These are phyloP conservation scores for Etheostoma cragini DNA, from an alignment of 2,113 vertebrate genomes.

Conservation along the genomic window DNA sequence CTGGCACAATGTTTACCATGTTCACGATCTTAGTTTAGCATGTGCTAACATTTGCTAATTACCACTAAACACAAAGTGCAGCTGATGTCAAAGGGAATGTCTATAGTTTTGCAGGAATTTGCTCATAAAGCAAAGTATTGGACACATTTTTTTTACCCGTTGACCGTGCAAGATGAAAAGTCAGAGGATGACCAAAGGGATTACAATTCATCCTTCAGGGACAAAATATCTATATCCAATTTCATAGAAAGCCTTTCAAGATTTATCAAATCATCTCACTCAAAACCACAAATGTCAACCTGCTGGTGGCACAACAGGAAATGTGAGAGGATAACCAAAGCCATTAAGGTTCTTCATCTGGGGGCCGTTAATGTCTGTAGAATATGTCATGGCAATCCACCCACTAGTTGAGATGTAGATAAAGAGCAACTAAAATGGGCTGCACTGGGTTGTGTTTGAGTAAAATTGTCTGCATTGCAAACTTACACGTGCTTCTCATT, in stretches of 20 bases:
- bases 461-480: neutral
- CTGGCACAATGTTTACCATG: neutral
- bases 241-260: neutral
- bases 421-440: neutral
- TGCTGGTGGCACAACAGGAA: neutral
- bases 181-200: neutral
- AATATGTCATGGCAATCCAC: neutral
- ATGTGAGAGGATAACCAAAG: neutral
- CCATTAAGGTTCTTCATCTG: neutral
- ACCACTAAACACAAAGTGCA: neutral
- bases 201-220: neutral
- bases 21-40: neutral
- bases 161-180: neutral
- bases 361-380: neutral
- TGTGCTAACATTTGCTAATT: constrained; percentile 1
- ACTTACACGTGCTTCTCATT: constrained; percentile 10
- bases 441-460: neutral
- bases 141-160: neutral
- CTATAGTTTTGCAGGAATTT: neutral
- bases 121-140: neutral
- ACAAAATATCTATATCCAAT: neutral
- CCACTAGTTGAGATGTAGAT: neutral
- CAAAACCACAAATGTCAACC: neutral
- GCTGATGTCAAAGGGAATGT: neutral
- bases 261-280: neutral